phyloP scores from a whole-genome alignment of 2,888 invertebrate species.

The Priocnemis perturbator region DNA sequence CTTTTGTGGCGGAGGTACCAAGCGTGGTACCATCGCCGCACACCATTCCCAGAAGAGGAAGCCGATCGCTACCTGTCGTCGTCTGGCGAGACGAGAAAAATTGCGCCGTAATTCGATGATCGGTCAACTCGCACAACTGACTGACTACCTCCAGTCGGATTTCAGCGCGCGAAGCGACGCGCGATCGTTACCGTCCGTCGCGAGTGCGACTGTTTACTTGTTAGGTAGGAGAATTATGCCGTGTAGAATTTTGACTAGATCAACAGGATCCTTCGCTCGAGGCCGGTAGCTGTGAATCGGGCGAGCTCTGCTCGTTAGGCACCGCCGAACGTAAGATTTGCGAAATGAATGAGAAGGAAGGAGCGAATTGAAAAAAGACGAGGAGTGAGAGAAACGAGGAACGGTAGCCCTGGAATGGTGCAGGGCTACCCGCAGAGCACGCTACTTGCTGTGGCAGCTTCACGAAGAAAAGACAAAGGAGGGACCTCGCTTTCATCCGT shows the following conservation, averaged over 20 bases:
- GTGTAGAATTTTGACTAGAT: too few species aligned
- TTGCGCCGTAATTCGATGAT: neutral
- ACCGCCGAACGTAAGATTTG: conserved; percentile 5
- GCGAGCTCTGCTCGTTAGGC: neutral
- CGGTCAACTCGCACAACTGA: neutral
- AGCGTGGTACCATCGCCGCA: conserved; percentile 64
- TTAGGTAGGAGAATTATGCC: too few species aligned
- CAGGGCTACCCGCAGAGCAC: conserved; percentile 72
- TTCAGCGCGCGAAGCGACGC: neutral
- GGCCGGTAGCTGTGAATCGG: too few species aligned
- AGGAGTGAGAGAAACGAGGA: conserved; percentile 40
- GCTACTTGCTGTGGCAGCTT: conserved; percentile 62
- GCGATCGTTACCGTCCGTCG: neutral
- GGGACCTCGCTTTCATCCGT: conserved; percentile 70
- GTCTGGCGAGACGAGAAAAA: neutral
- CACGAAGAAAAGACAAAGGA: conserved; percentile 58
- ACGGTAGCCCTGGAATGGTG: conserved; percentile 60
- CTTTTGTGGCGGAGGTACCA: conserved; percentile 62
- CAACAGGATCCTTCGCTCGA: too few species aligned
- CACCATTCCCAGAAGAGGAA: conserved; percentile 58
- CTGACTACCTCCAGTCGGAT: neutral
- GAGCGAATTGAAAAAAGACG: conserved; percentile 2
- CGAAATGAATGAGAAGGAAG: neutral
- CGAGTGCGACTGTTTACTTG: neutral
- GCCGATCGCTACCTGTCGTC: conserved; percentile 7